These are phyloP conservation scores for Limnephilus rhombicus DNA, from an alignment of 2,888 invertebrate genomes.

Conservation along the genomic window DNA sequence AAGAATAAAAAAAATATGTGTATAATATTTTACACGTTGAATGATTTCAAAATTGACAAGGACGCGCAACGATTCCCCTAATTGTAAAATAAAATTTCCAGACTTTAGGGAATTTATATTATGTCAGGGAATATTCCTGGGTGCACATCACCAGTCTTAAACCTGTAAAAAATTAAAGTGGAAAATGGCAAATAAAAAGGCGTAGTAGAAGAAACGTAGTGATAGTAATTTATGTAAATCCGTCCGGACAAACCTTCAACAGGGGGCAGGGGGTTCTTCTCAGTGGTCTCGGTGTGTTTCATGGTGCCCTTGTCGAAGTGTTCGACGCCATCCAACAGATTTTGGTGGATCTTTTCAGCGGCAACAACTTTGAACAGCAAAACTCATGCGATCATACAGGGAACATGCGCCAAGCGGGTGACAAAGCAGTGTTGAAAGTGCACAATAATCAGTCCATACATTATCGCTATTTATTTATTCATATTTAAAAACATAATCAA, in stretches of 20 bases:
- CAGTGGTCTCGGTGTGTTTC: slow-evolving; percentile 85
- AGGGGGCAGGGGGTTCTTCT: slow-evolving; percentile 86
- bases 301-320: slow-evolving; percentile 85
- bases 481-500: neutral
- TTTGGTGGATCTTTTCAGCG: slow-evolving; percentile 86
- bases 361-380: slow-evolving; percentile 79
- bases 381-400: slow-evolving; percentile 58
- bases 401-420: slow-evolving; percentile 51
- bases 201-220: neutral
- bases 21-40: too few species aligned
- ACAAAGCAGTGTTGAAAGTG: neutral
- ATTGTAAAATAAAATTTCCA: too few species aligned
- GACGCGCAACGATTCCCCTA: too few species aligned
- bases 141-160: too few species aligned
- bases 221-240: neutral
- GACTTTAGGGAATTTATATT: too few species aligned
- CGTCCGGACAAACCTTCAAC: slow-evolving; percentile 79
- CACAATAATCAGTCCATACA: neutral
- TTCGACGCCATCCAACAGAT: slow-evolving; percentile 84
- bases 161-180: neutral
- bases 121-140: too few species aligned
- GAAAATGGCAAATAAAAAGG: neutral
- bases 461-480: neutral
- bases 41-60: too few species aligned
- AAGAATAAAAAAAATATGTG: too few species aligned